phyloP scores from a whole-genome alignment of 2,797 vertebrate species.

The Xenentodon cancila region DNA sequence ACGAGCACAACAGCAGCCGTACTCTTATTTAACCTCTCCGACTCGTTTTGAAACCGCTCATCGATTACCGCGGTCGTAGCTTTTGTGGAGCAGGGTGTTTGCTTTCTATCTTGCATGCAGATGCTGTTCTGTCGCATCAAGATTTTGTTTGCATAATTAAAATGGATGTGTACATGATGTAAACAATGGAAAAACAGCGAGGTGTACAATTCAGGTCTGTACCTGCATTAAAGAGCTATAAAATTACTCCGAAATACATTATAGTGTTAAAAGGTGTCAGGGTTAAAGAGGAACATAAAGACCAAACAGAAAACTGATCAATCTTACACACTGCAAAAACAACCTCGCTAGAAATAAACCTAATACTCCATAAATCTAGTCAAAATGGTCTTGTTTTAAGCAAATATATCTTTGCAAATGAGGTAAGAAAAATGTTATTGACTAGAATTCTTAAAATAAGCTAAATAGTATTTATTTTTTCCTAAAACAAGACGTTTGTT shows the following conservation, averaged over 20 bases:
- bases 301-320: neutral
- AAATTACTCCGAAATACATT: neutral
- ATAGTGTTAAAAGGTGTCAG: neutral
- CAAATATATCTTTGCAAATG: too few species aligned
- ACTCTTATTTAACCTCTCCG: constrained; percentile 1
- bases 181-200: constrained; percentile 3
- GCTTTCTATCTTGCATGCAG: constrained; percentile 59
- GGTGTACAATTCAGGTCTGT: neutral
- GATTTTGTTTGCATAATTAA: constrained; percentile 17
- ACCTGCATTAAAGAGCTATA: neutral
- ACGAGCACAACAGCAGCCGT: neutral
- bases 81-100: constrained; percentile 15
- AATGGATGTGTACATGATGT: neutral
- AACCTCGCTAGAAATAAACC: too few species aligned
- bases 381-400: too few species aligned
- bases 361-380: too few species aligned
- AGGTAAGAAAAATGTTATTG: too few species aligned
- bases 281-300: neutral
- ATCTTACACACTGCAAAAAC: neutral
- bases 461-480: too few species aligned
- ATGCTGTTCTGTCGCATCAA: constrained; percentile 42
- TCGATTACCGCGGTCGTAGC: neutral
- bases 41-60: neutral
- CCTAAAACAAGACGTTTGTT: too few species aligned
- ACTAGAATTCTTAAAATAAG: too few species aligned